A percentile compares a stretch with the other conserved stretches of the same genome.
Evolutionary conservation across 2,113 vertebrate genomes (phyloP).

Genomic region (Datnioides undecimradiatus): DNA sequence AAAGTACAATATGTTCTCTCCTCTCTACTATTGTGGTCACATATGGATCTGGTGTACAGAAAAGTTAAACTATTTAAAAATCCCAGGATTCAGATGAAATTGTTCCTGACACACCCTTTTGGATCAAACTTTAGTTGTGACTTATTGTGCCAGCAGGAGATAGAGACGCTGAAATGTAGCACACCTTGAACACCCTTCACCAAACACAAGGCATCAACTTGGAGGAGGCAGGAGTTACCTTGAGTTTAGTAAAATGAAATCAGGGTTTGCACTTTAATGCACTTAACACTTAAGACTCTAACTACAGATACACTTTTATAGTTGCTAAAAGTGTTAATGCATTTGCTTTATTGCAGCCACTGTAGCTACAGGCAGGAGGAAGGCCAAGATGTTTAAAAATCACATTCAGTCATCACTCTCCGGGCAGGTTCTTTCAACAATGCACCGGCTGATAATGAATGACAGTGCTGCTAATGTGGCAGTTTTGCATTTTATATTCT

Average conservation of each 20-base stretch:
- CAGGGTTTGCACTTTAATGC: background rate
- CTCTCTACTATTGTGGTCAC: background rate
- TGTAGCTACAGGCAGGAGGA: background rate
- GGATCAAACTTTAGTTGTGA: background rate
- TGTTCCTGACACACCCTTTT: background rate
- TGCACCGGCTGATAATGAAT: too few relatives aligned
- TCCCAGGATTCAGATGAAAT: too few relatives aligned
- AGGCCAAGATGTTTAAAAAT: background rate
- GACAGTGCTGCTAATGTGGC: background rate
- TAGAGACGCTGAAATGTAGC: too few relatives aligned
- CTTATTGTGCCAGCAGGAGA: background rate
- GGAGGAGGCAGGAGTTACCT: background rate
- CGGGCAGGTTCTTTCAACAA: background rate
- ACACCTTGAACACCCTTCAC: too few relatives aligned
- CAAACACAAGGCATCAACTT: too few relatives aligned
- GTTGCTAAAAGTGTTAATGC: too few relatives aligned
- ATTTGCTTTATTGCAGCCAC: too few relatives aligned
- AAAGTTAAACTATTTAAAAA: too few relatives aligned
- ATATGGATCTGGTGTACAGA: too few relatives aligned
- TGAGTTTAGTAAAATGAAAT: constrained; percentile 1
- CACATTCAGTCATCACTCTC: too few relatives aligned
- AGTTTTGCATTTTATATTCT: too few relatives aligned
- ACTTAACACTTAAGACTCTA: too few relatives aligned
- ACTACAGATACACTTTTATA: background rate
- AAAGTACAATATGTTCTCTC: background rate